Conservation (phyloP, 2,113 vertebrate genomes). For the Puffinus mauretanicus region DNA sequence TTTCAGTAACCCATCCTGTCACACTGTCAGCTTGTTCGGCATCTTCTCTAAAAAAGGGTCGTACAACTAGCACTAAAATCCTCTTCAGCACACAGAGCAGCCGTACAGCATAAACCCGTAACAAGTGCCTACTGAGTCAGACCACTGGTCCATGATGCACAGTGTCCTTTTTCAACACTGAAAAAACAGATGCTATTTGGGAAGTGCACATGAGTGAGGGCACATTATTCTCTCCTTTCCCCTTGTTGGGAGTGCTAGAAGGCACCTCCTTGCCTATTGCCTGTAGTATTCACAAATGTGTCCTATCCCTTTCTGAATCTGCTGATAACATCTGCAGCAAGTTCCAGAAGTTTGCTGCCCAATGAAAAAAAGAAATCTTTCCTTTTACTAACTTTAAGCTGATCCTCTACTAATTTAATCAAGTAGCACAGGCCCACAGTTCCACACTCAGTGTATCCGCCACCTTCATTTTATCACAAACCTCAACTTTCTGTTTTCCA, state of each 20-base stretch:
- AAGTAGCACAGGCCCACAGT: not conserved
- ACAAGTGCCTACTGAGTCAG: not conserved
- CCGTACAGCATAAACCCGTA: not conserved
- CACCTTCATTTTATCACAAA: not conserved
- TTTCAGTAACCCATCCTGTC: conserved; percentile 1
- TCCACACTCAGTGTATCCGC: not conserved
- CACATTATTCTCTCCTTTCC: not conserved
- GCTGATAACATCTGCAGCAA: not conserved
- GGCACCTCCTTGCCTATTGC: not conserved
- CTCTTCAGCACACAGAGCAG: not conserved
- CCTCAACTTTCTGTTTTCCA: not conserved
- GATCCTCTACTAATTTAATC: not conserved
- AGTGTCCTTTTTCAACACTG: not conserved
- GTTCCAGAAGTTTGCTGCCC: not conserved
- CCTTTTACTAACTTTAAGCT: not conserved
- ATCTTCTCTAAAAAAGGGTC: not conserved
- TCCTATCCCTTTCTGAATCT: not conserved
- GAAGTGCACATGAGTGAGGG: not conserved
- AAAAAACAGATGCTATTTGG: not conserved
- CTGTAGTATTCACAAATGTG: not conserved
- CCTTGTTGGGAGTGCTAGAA: not conserved
- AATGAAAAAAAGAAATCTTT: not conserved
- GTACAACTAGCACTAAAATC: not conserved
- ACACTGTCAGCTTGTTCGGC: not conserved
- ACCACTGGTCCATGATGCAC: not conserved